Base-by-base conservation (phyloP, 2,888 invertebrate genomes). In the Catocala nupta region DNA sequence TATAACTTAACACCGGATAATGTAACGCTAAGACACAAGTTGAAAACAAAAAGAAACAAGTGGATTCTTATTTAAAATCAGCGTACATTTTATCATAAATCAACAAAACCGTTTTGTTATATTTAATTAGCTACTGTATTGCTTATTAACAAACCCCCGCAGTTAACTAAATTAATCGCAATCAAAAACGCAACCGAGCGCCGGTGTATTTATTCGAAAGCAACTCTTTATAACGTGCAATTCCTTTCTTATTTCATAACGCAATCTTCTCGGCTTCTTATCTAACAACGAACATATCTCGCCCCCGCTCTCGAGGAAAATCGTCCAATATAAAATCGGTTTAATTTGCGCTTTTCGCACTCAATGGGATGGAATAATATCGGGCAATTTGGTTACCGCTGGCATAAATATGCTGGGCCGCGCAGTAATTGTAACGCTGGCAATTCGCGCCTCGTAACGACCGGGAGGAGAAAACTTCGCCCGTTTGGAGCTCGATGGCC, bases 261-360 rank as follows among this genome's bases (percentile, higher is more conserved):
- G 90, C 93, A 93, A 94, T 93, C 93, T 93, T 90, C 91, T 83
- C 89, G 81, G 85, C 83, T 88, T 86, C 93, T 94, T 94, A 94
- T 94, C 93, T 93, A 86, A 88, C 90, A 87, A 85, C 90, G 91
- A 90, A 90, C 92, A 91, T 92, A 93, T 93, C 93, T 92, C 90
- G 91, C 90, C 89, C 90, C 89, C 90, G 91, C 89, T 90, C 88
- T 89, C 82, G 83, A 86, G 88, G 93, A 92, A 91, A 94, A 94
- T 93, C 93, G 90, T 93, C 93, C 90, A 93, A 94, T 94, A 94
- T 94, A 94, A 94, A 94, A 93, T 94, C 93, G 93, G 92, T 94
- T 94, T 94, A 94, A 94, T 94, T 94, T 94, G 94, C 93, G 93
- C 94, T 93, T 94, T 93, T 94, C 94, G 92, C 92, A 94, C 94